Evolutionary conservation across 2,888 invertebrate species (phyloP), one percentile per base, ranked within the genome.

Genomic region (Margaritifera margaritifera): DNA sequence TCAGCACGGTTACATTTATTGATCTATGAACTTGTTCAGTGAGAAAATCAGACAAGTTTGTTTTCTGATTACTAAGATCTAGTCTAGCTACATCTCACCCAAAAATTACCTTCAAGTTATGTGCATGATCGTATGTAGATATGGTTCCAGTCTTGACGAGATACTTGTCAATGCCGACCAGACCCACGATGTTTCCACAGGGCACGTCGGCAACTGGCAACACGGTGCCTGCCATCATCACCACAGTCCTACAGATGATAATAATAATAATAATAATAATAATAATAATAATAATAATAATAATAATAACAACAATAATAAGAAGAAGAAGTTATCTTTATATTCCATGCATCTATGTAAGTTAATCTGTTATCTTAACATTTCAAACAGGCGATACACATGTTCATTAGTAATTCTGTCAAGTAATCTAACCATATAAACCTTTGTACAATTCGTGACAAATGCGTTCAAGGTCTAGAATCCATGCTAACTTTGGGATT

Each of bases 221-320:
- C 67, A 96, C 96, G 87, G 97, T 97, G 91, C 99, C 96, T 79
- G 99, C 99, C 98, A 99, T 99, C 99, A 99, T 99, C 88, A 99
- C 93, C 90, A 99, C 97, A 74, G 99, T 98, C 91, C 98, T 91
- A 77, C 4, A 68, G 64, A 15, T 25, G 19, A 53, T 25, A 22
- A 52, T 42, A 51, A 52, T n/a, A n/a, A n/a, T n/a, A 27, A 11
- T 56, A 31, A 58, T 20, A 24, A 52, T 19, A 11, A 51, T 15
- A 42, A 22, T 18, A 57, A 18, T 27, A n/a, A 51, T 3, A 59
- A 5, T 50, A 18, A 50, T n/a, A 2, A 42, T 59, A 1, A 20
- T 27, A 2, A 15, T 58, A 6, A 59, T 18, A 31, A 59, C 1
- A 15, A 19, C n/a, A 11, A 58, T 31, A 27, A 6, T 19, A 31